A percentile compares a stretch with the other conserved stretches of the same genome.
Conservation (phyloP, 2,113 vertebrate genomes). For the Rhinoptilus africanus region DNA sequence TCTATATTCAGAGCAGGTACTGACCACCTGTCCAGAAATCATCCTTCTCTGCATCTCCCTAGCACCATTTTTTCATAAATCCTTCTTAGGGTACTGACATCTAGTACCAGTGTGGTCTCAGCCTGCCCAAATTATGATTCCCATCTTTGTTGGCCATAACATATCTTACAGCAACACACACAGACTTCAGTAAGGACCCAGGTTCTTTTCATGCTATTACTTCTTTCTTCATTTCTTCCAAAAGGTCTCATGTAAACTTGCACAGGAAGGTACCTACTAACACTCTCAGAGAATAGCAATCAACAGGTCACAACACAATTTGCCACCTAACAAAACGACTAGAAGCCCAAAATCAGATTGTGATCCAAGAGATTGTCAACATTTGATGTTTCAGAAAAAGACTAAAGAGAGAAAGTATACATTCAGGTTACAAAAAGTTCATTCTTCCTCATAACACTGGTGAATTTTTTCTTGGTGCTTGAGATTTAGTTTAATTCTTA, state of each 20-base stretch:
- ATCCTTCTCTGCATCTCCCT: neutral
- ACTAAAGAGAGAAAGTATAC: neutral
- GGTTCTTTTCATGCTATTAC: neutral
- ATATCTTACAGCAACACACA: neutral
- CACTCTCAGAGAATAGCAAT: neutral
- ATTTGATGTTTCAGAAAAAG: neutral
- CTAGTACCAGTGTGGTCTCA: neutral
- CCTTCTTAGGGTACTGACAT: neutral
- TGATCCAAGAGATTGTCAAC: neutral
- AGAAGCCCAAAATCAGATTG: neutral
- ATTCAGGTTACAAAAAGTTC: neutral
- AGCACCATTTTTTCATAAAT: neutral
- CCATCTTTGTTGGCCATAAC: neutral
- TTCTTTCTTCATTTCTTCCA: neutral
- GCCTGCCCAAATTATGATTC: neutral
- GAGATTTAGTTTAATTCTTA: neutral
- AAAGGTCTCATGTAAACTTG: neutral
- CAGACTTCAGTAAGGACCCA: neutral
- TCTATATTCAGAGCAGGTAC: neutral
- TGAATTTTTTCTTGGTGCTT: neutral
- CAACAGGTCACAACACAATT: neutral
- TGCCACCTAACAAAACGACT: neutral
- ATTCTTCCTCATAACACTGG: neutral
- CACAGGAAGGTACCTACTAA: neutral
- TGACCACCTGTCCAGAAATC: neutral